phyloP scores from a whole-genome alignment of 1,140 invertebrate genomes.

The Hesperophylax magnus region DNA sequence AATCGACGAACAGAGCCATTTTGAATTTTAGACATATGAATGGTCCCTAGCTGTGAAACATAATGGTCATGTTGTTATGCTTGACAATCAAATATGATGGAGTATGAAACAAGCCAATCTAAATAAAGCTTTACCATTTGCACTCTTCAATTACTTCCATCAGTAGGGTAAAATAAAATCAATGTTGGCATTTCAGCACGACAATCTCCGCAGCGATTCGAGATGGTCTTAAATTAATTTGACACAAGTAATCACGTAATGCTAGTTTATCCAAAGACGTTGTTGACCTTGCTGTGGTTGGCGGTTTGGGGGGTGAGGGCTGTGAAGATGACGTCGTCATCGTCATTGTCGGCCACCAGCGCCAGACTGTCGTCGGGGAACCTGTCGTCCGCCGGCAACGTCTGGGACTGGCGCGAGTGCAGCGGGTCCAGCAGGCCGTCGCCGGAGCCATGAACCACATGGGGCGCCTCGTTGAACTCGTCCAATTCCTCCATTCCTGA shows the following conservation, averaged over 20 bases:
- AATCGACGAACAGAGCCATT: no score
- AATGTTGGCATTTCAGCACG: no score
- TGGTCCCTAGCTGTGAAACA: no score
- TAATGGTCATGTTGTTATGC: no score
- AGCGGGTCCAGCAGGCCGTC: slow-evolving; percentile 56
- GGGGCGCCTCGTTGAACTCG: slow-evolving; percentile 93
- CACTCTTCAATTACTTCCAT: no score
- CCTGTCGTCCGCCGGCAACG: not conserved
- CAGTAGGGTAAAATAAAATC: no score
- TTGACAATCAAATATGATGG: no score
- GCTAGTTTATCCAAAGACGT: slow-evolving; percentile 26
- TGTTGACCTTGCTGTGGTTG: slow-evolving; percentile 36
- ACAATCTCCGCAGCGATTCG: no score
- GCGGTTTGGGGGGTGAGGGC: not conserved
- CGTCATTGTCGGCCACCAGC: slow-evolving; percentile 47
- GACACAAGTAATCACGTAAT: not conserved
- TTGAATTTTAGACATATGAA: no score
- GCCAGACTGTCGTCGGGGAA: slow-evolving; percentile 22
- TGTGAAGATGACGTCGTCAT: slow-evolving; percentile 55
- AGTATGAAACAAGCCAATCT: no score
- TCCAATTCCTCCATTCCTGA: slow-evolving; percentile 88
- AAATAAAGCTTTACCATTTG: no score
- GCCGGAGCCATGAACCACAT: slow-evolving; percentile 80
- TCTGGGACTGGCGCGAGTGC: not conserved
- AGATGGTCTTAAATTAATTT: not conserved